These are phyloP conservation scores for Wasmannia auropunctata DNA, from an alignment of 1,140 invertebrate genomes.

Conservation along the genomic window DNA sequence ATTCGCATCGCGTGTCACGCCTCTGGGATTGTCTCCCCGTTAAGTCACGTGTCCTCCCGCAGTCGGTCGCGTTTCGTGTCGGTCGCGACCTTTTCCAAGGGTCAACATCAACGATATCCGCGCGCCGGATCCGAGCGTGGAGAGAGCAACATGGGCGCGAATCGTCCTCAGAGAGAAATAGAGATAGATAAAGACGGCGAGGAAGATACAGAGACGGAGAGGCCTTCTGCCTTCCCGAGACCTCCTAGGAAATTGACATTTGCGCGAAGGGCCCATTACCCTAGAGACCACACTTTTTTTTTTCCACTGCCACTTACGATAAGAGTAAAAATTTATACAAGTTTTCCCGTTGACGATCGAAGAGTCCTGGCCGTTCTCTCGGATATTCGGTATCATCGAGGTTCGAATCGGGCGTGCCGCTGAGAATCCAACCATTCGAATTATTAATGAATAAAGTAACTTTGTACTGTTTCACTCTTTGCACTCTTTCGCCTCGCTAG, in stretches of 20 bases:
- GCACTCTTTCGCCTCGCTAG: not conserved
- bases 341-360: constrained; percentile 59
- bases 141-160: constrained; percentile 17
- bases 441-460: not conserved
- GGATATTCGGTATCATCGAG: not conserved
- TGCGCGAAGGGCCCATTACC: constrained; percentile 73
- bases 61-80: not conserved
- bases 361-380: not conserved
- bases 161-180: constrained; percentile 67
- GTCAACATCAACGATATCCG: not conserved
- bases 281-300: constrained; percentile 57
- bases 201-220: constrained; percentile 73
- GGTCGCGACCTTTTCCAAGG: not conserved
- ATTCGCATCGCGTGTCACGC: not conserved
- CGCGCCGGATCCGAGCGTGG: not conserved
- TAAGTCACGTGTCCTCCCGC: not conserved
- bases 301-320: constrained; percentile 48
- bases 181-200: constrained; percentile 71
- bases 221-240: constrained; percentile 67
- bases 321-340: constrained; percentile 64
- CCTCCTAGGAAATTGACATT: constrained; percentile 81
- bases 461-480: constrained; percentile 12
- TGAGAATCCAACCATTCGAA: not conserved
- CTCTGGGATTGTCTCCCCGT: not conserved
- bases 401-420: not conserved